Evolutionary conservation across 2,797 vertebrate species (phyloP).

Genomic region (Lutjanus campechanus): DNA sequence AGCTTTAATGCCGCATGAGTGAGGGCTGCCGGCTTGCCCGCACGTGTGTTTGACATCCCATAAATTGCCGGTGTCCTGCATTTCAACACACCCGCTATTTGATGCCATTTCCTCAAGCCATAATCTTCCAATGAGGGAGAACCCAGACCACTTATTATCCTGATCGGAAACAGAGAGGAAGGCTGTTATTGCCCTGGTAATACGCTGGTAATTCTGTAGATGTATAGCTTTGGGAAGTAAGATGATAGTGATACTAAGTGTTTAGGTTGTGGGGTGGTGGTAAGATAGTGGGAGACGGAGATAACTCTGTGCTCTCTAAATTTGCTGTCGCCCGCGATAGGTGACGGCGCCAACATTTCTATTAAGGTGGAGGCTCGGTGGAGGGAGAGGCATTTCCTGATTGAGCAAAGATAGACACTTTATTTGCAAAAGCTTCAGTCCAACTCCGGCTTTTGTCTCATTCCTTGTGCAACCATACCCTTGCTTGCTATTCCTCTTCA

Average conservation of each 20-base stretch:
- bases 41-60: constrained; percentile 93
- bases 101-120: constrained; percentile 92
- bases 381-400: constrained; percentile 57
- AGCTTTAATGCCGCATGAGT: constrained; percentile 56
- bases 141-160: constrained; percentile 91
- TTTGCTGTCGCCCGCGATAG: constrained; percentile 35
- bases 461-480: constrained; percentile 68
- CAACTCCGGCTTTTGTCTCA: constrained; percentile 67
- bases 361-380: constrained; percentile 47
- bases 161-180: constrained; percentile 86
- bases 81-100: constrained; percentile 84
- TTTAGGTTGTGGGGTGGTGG: constrained; percentile 60
- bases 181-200: constrained; percentile 68
- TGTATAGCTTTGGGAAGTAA: constrained; percentile 57
- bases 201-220: constrained; percentile 65
- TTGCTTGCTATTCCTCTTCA: constrained; percentile 73
- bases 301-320: constrained; percentile 52
- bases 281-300: constrained; percentile 49
- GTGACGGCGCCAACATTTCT: constrained; percentile 58
- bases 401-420: constrained; percentile 58
- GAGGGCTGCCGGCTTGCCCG: constrained; percentile 55
- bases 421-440: constrained; percentile 72
- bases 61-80: constrained; percentile 93
- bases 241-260: constrained; percentile 64
- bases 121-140: constrained; percentile 93